Evolutionary conservation across 2,888 invertebrate species (phyloP), one percentile per base, ranked within the genome.

Genomic region (Ferrisia virgata): DNA sequence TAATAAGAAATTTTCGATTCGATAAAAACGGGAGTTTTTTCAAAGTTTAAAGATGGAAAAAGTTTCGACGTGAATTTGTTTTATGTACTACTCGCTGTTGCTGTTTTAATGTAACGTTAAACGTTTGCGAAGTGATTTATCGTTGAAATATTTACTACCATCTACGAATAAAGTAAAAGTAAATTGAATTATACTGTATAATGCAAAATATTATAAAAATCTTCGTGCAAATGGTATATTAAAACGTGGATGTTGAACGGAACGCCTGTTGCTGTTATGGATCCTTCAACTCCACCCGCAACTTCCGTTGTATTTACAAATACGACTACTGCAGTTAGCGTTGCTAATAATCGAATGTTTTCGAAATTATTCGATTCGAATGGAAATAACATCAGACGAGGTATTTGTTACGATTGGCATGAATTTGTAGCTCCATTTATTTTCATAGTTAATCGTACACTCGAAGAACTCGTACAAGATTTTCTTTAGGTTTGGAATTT

Each of bases 281-380:
- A 76, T 36, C 72, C 72, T 36, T 76, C 72, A 36, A 76, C 72
- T 76, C 72, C 72, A 36, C 72, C 72, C 72, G 72, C 72, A 28
- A 36, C 72, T 36, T 76, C 72, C 33, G 72, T 64, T 15, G 64
- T 36, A 25, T 76, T 76, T 15, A 18, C 72, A 0, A 76, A 76
- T 36, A 18, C 72, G 2, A 76, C 3, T 18, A 36, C 18, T 8
- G 64, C 64, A 28, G 36, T 22, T 78, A n/a, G 36, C 22, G 80
- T 80, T 6, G 80, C 80, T 47, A 47, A 47, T 31, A 47, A 80
- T 80, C 80, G 53, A 80, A 33, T 80, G 80, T 80, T 80, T 53
- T 25, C 13, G 15, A 80, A 80, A 53, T 18, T 80, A 43, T 80
- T 47, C 80, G 80, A 80, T 80, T 53, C 80, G 31, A 80, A 80